Conservation (phyloP, 2,888 invertebrate species). For the Endotricha flammealis region DNA sequence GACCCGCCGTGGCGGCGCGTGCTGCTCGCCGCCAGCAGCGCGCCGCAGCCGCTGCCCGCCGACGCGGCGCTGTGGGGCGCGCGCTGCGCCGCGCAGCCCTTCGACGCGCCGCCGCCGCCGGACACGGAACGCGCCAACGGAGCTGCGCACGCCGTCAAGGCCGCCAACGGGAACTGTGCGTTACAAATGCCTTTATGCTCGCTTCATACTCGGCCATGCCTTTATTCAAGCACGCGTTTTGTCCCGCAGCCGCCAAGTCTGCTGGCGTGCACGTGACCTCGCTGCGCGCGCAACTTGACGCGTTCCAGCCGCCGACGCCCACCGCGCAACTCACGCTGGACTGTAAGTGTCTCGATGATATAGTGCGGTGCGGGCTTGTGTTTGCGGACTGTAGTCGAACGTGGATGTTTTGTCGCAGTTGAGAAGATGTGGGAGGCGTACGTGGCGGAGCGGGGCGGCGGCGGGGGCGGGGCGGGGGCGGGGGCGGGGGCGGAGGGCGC, state of each 20-base stretch:
- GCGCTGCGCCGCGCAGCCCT: constrained; percentile 28
- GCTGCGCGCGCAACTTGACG: constrained; percentile 35
- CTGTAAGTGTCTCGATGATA: constrained; percentile 73
- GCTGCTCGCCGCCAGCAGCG: constrained; percentile 49
- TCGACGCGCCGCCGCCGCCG: constrained; percentile 23
- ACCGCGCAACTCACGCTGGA: constrained; percentile 81
- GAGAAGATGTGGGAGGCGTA: constrained; percentile 44
- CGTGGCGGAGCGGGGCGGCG: constrained; percentile 15
- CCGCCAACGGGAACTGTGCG: constrained; percentile 12
- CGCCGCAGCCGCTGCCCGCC: constrained; percentile 25
- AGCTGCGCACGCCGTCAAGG: constrained; percentile 11
- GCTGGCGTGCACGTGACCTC: constrained; percentile 36
- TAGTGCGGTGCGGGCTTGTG: constrained; percentile 9
- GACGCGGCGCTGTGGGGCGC: constrained; percentile 35
- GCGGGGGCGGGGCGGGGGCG: constrained; percentile 13
- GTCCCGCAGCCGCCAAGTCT: constrained; percentile 25
- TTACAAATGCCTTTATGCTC: too few species aligned
- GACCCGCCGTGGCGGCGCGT: constrained; percentile 46
- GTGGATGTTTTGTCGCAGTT: too few species aligned
- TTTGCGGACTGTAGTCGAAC: too few species aligned
- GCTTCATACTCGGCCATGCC: too few species aligned
- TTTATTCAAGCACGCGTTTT: too few species aligned
- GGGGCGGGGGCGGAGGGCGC: constrained; percentile 26
- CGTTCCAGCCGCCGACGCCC: constrained; percentile 35
- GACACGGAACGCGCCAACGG: constrained; percentile 16